Evolutionary conservation across 2,888 invertebrate species (phyloP).

Genomic region (Sipha maydis): DNA sequence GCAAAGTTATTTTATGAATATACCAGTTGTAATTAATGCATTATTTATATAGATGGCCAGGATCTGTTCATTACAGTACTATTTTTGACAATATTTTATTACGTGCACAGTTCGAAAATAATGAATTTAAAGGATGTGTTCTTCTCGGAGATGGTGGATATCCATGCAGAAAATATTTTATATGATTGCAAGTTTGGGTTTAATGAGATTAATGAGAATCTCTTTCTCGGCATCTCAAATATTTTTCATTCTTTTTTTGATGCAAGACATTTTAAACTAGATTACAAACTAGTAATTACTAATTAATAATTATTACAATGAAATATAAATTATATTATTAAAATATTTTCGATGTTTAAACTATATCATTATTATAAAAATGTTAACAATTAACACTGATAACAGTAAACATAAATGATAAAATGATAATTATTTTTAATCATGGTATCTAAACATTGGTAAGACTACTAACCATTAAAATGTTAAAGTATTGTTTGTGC

Average conservation of each 20-base stretch:
- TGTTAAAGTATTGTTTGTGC: too few relatives aligned
- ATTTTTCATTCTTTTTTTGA: too few relatives aligned
- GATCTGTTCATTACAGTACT: background rate
- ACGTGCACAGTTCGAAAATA: background rate
- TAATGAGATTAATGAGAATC: constrained; percentile 8
- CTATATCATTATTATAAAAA: too few relatives aligned
- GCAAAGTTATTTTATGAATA: too few relatives aligned
- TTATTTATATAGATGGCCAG: constrained; percentile 19
- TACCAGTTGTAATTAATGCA: background rate
- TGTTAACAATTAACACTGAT: too few relatives aligned
- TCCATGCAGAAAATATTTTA: constrained; percentile 6
- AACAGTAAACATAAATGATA: too few relatives aligned
- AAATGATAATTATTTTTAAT: too few relatives aligned
- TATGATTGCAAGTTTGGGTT: background rate
- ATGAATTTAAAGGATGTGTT: background rate
- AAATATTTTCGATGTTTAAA: too few relatives aligned
- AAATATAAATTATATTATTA: too few relatives aligned
- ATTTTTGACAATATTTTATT: constrained; percentile 21
- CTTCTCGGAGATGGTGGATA: background rate
- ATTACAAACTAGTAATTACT: background rate
- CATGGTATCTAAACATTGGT: too few relatives aligned
- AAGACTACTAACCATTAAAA: too few relatives aligned
- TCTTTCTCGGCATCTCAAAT: background rate
- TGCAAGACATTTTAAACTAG: too few relatives aligned
- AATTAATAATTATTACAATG: background rate